These are phyloP conservation scores for Spinus olivaceus DNA, from an alignment of 2,797 vertebrate species.

Conservation along the genomic window DNA sequence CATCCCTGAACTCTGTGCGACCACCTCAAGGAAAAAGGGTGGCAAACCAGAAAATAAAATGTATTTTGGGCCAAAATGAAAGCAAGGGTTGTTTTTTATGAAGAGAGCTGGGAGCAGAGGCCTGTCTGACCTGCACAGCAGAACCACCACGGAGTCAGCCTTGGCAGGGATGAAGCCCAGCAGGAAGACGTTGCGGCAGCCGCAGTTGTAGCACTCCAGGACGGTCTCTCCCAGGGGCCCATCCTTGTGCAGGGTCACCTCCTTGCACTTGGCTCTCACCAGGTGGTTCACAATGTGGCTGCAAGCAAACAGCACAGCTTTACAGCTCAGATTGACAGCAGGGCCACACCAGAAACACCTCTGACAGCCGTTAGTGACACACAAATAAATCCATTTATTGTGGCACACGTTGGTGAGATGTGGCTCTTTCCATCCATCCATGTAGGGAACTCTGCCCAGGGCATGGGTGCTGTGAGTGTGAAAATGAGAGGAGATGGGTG, in stretches of 20 bases:
- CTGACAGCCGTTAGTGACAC: neutral
- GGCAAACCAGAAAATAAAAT: rapidly evolving
- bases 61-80: neutral
- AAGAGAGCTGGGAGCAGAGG: neutral
- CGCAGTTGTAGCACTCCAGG: slow-evolving; percentile 96
- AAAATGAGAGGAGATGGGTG: neutral
- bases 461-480: neutral
- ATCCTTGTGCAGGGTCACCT: slow-evolving; percentile 97
- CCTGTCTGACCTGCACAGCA: slow-evolving; percentile 89
- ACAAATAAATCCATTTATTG: neutral
- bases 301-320: neutral
- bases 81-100: neutral
- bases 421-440: neutral
- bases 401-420: rapidly evolving
- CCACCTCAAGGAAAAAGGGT: neutral
- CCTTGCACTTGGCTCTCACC: slow-evolving; percentile 97
- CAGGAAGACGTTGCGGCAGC: slow-evolving; percentile 95
- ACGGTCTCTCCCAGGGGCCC: slow-evolving; percentile 95
- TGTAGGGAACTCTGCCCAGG: neutral
- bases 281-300: slow-evolving; percentile 99
- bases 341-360: neutral
- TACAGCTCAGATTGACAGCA: rapidly evolving
- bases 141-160: slow-evolving; percentile 94
- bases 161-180: slow-evolving; percentile 97
- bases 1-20: rapidly evolving